Evolutionary conservation across 2,888 invertebrate species (phyloP), one percentile per base, ranked within the genome.

Genomic region (Nysson spinosus): DNA sequence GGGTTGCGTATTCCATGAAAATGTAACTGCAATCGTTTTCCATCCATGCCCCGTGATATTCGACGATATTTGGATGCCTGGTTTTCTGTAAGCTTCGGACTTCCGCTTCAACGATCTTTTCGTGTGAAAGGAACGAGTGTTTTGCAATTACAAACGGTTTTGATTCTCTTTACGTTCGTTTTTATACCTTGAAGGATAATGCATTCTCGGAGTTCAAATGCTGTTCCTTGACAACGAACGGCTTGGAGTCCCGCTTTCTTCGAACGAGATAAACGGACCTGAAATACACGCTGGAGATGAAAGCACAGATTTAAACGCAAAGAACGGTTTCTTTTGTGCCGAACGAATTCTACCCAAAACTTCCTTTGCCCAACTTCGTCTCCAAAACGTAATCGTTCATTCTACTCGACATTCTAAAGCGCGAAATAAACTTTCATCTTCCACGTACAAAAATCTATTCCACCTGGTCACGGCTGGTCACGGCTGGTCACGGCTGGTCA

Each of bases 1-100:
- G 91, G 72, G 91, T 91, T 1, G 95, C 95, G 83, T 94, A 96
- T 86, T 96, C 95, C 96, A 96, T 96, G n/a, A 94, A 92, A 81
- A 96, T 95, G 85, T 81, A 84, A 65, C 82, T 79, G n/a, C 69
- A 69, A 37, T 68, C 62, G 9, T 78, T 54, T 34, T 84, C 82
- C 22, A 73, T 71, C 86, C 86, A 87, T 14, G 83, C 83, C 4
- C 75, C 81, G 37, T 83, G 75, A 69, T 86, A 85, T 20, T 80
- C 78, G 19, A 86, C 71, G 55, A 87, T 81, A 32, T 86, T 87
- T 2, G 86, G 85, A 73, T 86, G 86, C 34, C 83, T 75, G 69
- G 86, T 71, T 44, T 70, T 78, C 49, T 79, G 77, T 32, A 86
- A 65, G 11, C 80, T 80, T 51, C 79, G 69, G 2, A 85, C 73